These are phyloP conservation scores for Ceratoteleas bidentatus DNA, from an alignment of 1,140 invertebrate species.

Conservation along the genomic window DNA sequence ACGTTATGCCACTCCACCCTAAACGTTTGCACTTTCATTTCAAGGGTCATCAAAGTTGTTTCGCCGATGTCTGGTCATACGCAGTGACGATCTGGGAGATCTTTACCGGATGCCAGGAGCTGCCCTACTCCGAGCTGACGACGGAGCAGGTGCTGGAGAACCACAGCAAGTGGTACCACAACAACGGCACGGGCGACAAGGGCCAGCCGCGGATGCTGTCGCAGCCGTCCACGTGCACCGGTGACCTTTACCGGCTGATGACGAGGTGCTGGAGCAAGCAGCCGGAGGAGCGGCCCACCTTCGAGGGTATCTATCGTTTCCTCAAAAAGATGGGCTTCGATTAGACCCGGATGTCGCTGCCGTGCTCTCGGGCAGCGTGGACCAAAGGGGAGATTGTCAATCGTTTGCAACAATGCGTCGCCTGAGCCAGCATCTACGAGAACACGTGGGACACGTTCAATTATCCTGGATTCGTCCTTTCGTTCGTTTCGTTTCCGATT, in stretches of 20 bases:
- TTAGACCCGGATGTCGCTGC: too few species aligned
- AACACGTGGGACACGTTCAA: too few species aligned
- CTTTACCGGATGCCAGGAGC: constrained; percentile 86
- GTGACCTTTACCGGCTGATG: constrained; percentile 89
- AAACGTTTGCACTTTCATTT: too few species aligned
- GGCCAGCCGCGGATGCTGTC: constrained; percentile 75
- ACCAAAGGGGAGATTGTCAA: constrained; percentile 70
- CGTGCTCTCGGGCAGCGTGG: constrained; percentile 71
- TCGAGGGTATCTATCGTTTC: constrained; percentile 88
- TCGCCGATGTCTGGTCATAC: constrained; percentile 90
- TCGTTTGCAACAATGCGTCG: too few species aligned
- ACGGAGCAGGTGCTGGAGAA: constrained; percentile 90
- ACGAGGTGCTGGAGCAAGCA: constrained; percentile 88
- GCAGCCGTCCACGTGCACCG: constrained; percentile 83
- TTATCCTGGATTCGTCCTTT: too few species aligned
- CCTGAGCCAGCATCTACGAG: too few species aligned
- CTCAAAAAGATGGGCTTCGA: constrained; percentile 87
- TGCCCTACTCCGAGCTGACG: constrained; percentile 88
- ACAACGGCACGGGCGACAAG: constrained; percentile 73
- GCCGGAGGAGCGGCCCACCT: constrained; percentile 85
- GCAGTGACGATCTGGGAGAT: constrained; percentile 91
- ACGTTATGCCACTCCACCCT: too few species aligned
- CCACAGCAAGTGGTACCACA: constrained; percentile 85
- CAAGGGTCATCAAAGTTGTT: constrained; percentile 88
- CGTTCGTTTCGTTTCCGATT: too few species aligned